Evolutionary conservation across 2,888 invertebrate genomes (phyloP), one percentile per base, ranked within the genome.

Genomic region (Drosophila barbarae): DNA sequence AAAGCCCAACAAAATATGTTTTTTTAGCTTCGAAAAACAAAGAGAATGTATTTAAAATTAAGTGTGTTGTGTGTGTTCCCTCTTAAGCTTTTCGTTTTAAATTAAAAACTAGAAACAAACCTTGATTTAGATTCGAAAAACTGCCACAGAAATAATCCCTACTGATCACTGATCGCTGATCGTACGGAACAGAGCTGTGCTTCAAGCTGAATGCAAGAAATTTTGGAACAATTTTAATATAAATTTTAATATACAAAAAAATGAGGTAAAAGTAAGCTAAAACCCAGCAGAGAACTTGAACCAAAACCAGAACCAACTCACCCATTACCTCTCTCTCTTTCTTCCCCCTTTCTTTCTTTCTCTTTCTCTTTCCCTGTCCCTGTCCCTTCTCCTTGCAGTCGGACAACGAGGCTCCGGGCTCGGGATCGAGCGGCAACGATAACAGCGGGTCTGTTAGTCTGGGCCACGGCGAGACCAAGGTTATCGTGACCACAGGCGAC

Each of bases 381-480:
- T 23, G 26, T 5, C 12, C 44, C 41, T 30, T 28, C 4, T 41
- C 3, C 21, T 46, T 49, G 36, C 76, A 85, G 81, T 67, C 78
- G 60, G 74, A 71, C 65, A 68, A 47, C 65, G 70, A 65, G 56
- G 56, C 58, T 41, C 39, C 54, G 21, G 61, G 41, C 7, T 56
- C 46, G 15, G 52, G 41, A 41, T 39, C 68, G 15, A 38, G 58
- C 69, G 77, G 75, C 58, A 86, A 69, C 71, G 84, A 80, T 82
- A 85, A 84, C 86, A 88, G 82, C 86, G 86, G 86, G 78, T 74
- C 86, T 82, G 86, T 87, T 86, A 76, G 76, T 39, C 73, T 79
- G 69, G 75, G 74, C 50, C 87, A 83, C 64, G 86, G 82, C 57
- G 87, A 88, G 71, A 71, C 87, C 28, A 86, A 87, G 73, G 86